Percentiles rank a stretch among this genome's conserved stretches.
These are phyloP conservation scores for Nothocercus nigrocapillus DNA, from an alignment of 2,113 vertebrate genomes.

Conservation along the genomic window DNA sequence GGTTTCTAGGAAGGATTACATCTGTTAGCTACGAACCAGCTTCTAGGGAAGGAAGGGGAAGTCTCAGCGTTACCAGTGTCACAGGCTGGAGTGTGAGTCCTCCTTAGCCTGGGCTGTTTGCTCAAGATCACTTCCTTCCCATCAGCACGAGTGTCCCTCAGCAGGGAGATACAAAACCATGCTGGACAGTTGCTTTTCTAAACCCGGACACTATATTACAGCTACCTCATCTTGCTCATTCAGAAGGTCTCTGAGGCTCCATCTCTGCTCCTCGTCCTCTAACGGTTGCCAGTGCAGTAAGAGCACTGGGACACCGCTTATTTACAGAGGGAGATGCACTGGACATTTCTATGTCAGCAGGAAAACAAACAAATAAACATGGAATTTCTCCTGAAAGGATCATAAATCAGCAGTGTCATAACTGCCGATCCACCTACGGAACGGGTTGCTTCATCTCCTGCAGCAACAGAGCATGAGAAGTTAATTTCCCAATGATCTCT, in stretches of 20 bases:
- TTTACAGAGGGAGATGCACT: neutral
- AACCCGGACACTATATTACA: neutral
- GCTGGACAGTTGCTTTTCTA: neutral
- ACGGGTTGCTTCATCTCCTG: neutral
- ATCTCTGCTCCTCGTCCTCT: neutral
- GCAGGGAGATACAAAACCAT: neutral
- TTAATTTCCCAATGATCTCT: neutral
- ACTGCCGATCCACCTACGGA: neutral
- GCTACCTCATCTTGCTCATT: neutral
- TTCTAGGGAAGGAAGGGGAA: neutral
- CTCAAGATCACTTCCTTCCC: neutral
- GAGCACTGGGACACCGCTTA: neutral
- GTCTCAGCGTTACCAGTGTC: neutral
- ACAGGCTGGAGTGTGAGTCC: neutral
- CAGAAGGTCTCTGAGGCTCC: neutral
- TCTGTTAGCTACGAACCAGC: neutral
- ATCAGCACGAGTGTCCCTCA: neutral
- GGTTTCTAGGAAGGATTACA: neutral
- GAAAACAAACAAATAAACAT: neutral
- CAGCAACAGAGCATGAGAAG: neutral
- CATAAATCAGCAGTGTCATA: neutral
- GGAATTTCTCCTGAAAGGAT: neutral
- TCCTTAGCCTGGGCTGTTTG: neutral
- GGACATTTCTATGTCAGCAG: neutral
- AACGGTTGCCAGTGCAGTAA: neutral